phyloP scores from a whole-genome alignment of 2,888 invertebrate genomes.

The Machimus atricapillus region DNA sequence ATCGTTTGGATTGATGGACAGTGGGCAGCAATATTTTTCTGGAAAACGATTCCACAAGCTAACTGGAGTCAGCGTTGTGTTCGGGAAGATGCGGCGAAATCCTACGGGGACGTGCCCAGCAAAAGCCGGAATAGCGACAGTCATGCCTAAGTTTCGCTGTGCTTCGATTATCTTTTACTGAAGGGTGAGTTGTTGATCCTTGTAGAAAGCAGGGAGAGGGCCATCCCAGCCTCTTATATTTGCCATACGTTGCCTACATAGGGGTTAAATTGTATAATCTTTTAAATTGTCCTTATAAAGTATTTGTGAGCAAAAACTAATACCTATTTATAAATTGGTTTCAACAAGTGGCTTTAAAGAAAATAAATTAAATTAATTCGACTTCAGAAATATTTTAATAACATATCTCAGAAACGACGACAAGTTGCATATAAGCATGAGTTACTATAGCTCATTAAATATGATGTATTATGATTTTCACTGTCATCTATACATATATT shows the following conservation, averaged over 20 bases:
- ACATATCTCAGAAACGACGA: background rate
- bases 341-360: too few relatives aligned
- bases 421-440: background rate
- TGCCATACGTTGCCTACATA: constrained; percentile 80
- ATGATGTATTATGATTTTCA: background rate
- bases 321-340: background rate
- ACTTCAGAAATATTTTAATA: too few relatives aligned
- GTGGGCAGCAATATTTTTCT: constrained; percentile 78
- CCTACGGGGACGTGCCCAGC: constrained; percentile 88
- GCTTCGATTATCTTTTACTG: constrained; percentile 77
- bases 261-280: too few relatives aligned
- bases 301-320: too few relatives aligned
- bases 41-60: constrained; percentile 79
- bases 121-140: constrained; percentile 87
- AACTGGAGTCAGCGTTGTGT: constrained; percentile 71
- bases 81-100: constrained; percentile 74
- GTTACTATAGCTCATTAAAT: background rate
- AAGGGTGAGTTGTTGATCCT: constrained; percentile 70
- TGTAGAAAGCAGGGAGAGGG: constrained; percentile 77
- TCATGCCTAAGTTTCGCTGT: constrained; percentile 85
- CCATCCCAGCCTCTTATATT: constrained; percentile 92
- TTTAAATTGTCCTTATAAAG: too few relatives aligned
- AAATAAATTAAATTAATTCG: too few relatives aligned
- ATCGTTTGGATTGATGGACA: constrained; percentile 81
- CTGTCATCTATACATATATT: background rate